Evolutionary conservation across 2,797 vertebrate genomes (phyloP), one percentile per base, ranked within the genome.

Genomic region (Oreochromis mossambicus): DNA sequence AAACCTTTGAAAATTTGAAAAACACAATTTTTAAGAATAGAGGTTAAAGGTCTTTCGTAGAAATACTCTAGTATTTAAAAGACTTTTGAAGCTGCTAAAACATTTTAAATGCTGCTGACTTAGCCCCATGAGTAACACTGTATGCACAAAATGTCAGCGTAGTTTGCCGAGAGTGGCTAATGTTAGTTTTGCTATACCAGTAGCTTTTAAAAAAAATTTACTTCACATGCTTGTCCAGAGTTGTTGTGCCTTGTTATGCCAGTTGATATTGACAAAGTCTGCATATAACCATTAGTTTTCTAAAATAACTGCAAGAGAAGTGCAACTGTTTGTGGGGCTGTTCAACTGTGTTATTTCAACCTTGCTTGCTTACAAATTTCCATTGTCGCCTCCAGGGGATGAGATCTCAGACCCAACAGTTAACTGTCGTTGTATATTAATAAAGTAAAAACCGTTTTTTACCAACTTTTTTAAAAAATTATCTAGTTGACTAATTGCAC

Each of bases 331-430:
- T 73, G 41, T 2, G 10, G 41, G 10, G 24, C 43, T 6, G 3
- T 73, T 58, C 24, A 73, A 26, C 43, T 17, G 41, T 73, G 11
- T 73, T 0, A 48, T 48, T 48, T 48, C 26, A 17, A 73, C 24
- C 17, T 75, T 75, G 68, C 26, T 75, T 0, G 26, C 17, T 75
- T 32, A 50, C 68, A 75, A 73, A 26, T 29, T 75, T 48, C 15
- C 43, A 50, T 19, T 75, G 15, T 0, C 3, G 0, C 0, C 68
- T 75, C 6, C 26, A 75, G 43, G 68, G 43, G 9, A 29, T 50
- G 68, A 75, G 17, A 29, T 75, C 68, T 75, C 17, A 48, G 15
- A 75, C 41, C 10, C 24, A 75, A 75, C 1, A 29, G 15, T 75
- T 50, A 75, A 19, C 43, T 75, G 68, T 10, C 1, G 1, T 75